Evolutionary conservation across 2,797 vertebrate species (phyloP), one percentile per base, ranked within the genome.

Genomic region (Geotria australis): DNA sequence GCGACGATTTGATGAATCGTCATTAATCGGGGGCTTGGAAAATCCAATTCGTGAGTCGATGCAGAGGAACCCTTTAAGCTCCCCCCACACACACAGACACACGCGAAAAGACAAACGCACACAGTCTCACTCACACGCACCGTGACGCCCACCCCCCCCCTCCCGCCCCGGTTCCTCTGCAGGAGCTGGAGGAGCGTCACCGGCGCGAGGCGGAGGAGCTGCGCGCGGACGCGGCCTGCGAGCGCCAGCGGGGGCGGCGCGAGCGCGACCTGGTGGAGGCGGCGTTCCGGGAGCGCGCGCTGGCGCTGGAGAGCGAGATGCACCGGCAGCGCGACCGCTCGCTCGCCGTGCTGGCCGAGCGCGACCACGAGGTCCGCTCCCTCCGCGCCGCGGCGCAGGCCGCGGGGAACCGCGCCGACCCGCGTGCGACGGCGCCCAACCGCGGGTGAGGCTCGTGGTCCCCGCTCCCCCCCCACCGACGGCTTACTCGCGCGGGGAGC

Each of bases 301-400:
- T 79, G 63, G 71, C 64, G 1, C 71, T 96, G 63, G 88, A 96
- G 67, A 79, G 73, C 45, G 85, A 94, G 70, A 66, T 93, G 9
- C 81, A 81, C 68, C 84, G 81, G 47, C 88, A 94, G 65, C 69
- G 86, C 10, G 79, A 80, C 58, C 73, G 86, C 5, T 81, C 83
- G 1, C 75, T 85, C 72, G 78, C 81, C 0, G 73, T 96, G 66
- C 72, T 96, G 56, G 66, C 77, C 0, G 88, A 96, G 56, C 95
- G 95, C 69, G 89, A 95, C 65, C 70, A 66, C 2, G 88, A 95
- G 65, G 69, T 95, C 61, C 80, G 91, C 66, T 70, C 63, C 24
- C 70, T 95, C 9, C 70, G 84, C 2, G 65, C 72, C 3, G 9
- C 51, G 15, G 51, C 51, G 24, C 24, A 38, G 5, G 24, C 24